Evolutionary conservation across 2,797 vertebrate genomes (phyloP).

Genomic region (Platalea minor): DNA sequence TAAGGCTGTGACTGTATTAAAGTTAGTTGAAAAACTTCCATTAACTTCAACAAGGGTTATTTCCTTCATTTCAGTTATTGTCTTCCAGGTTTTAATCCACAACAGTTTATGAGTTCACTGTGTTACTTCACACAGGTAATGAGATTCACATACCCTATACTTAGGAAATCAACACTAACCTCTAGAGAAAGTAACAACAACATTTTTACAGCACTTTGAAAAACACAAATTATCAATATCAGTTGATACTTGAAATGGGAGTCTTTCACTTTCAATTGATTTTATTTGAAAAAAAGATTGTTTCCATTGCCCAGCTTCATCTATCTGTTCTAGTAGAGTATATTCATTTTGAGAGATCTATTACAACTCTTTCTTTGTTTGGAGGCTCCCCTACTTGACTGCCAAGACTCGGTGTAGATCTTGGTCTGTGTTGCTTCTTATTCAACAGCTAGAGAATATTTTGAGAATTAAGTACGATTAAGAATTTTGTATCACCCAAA

Average conservation of each 20-base stretch:
- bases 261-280: not conserved
- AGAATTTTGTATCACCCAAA: constrained; percentile 1
- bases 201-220: not conserved
- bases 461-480: not conserved
- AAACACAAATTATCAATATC: not conserved
- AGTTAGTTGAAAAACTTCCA: not conserved
- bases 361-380: not conserved
- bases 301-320: not conserved
- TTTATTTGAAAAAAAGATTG: not conserved
- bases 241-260: not conserved
- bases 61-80: not conserved
- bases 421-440: not conserved
- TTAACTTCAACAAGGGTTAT: not conserved
- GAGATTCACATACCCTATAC: not conserved
- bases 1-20: not conserved
- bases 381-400: not conserved
- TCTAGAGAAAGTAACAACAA: not conserved
- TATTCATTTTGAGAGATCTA: not conserved
- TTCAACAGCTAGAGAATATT: not conserved
- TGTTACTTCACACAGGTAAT: not conserved
- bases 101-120: not conserved
- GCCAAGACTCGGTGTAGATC: not conserved
- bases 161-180: not conserved
- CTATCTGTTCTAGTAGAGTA: not conserved
- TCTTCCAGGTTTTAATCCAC: not conserved